Conservation (phyloP, 2,797 vertebrate species). For the Alectoris magna region DNA sequence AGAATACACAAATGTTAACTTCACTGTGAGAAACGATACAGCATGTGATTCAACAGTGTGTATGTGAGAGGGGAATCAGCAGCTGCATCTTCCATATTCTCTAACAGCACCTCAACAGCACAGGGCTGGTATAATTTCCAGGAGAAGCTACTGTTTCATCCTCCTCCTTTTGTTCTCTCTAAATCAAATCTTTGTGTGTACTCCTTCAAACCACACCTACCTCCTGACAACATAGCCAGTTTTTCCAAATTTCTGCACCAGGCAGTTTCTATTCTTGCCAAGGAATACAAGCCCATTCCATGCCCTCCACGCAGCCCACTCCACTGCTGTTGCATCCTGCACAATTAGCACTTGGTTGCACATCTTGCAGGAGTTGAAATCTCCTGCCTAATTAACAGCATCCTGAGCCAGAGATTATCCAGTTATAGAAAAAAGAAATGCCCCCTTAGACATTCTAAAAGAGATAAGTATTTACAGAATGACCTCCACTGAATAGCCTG, state of each 20-base stretch:
- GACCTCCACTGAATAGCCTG: neutral
- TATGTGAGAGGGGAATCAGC: neutral
- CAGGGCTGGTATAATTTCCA: neutral
- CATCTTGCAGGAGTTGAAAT: neutral
- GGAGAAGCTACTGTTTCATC: neutral
- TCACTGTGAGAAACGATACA: neutral
- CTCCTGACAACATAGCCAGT: neutral
- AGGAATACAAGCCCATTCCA: neutral
- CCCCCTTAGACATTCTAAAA: neutral
- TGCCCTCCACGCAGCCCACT: neutral
- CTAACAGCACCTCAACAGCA: neutral
- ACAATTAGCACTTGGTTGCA: neutral
- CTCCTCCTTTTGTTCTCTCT: neutral
- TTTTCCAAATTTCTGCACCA: neutral
- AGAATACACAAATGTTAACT: neutral
- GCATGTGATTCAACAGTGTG: neutral
- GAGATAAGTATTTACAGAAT: neutral
- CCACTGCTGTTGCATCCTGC: neutral
- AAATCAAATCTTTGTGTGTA: neutral
- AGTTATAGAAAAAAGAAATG: neutral
- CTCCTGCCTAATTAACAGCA: neutral
- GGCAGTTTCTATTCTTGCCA: neutral
- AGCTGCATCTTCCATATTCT: neutral
- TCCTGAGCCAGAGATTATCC: neutral
- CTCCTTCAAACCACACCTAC: neutral